Conservation (phyloP, 2,888 invertebrate species). For the Pristionchus entomophagus region DNA sequence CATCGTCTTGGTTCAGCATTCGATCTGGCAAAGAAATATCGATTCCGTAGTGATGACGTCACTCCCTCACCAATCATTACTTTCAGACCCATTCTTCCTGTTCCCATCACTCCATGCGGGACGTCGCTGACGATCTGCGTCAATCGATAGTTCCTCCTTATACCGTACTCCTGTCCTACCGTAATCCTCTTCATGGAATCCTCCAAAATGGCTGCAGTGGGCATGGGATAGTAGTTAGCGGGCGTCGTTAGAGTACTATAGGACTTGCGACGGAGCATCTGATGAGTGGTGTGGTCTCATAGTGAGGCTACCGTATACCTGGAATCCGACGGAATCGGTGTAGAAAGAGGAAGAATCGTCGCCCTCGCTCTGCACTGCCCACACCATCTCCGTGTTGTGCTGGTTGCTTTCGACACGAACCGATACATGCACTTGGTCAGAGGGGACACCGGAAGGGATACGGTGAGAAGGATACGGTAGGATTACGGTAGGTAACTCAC, state of each 20-base stretch:
- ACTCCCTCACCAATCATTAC: constrained; percentile 53
- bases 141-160: neutral
- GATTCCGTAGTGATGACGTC: neutral
- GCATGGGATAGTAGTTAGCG: constrained; percentile 67
- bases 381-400: constrained; percentile 58
- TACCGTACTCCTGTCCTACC: constrained; percentile 12
- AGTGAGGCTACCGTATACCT: constrained; percentile 50
- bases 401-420: constrained; percentile 55
- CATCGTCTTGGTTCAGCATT: constrained; percentile 66
- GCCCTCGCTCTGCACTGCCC: constrained; percentile 49
- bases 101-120: constrained; percentile 52
- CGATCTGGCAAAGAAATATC: constrained; percentile 54
- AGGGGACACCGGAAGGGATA: constrained; percentile 44
- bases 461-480: neutral
- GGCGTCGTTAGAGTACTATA: constrained; percentile 48
- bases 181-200: constrained; percentile 50
- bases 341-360: constrained; percentile 48
- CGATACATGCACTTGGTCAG: constrained; percentile 55
- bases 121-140: constrained; percentile 49
- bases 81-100: constrained; percentile 49
- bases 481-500: constrained; percentile 1
- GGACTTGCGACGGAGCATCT: constrained; percentile 55
- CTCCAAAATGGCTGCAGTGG: constrained; percentile 59
- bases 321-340: constrained; percentile 62
- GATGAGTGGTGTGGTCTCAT: constrained; percentile 5